Conservation (phyloP, 2,113 vertebrate species). For the Mobula birostris region DNA sequence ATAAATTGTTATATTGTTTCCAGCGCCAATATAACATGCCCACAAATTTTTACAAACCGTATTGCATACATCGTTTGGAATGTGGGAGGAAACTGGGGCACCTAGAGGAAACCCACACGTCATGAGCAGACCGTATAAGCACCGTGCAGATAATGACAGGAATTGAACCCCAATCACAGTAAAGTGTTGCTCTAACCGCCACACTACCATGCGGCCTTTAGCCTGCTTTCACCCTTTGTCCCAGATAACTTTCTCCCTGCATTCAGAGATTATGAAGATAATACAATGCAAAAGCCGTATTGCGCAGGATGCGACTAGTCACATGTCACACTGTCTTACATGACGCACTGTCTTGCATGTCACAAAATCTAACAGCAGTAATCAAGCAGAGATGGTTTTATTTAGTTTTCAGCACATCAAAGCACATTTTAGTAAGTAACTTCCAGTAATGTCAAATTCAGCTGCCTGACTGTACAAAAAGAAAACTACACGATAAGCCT, state of each 20-base stretch:
- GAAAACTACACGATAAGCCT: neutral
- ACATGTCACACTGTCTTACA: neutral
- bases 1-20: too few relatives aligned
- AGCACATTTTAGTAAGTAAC: conserved; percentile 1
- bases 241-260: neutral
- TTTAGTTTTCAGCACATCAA: neutral
- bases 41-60: too few relatives aligned
- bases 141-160: too few relatives aligned
- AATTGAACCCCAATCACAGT: too few relatives aligned
- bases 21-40: too few relatives aligned
- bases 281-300: neutral
- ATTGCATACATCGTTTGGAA: too few relatives aligned
- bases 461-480: neutral
- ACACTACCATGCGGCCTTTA: too few relatives aligned
- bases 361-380: neutral
- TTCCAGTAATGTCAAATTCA: conserved; percentile 22
- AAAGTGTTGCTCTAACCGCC: too few relatives aligned
- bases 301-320: neutral
- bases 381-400: neutral
- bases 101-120: too few relatives aligned
- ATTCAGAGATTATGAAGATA: conserved; percentile 2
- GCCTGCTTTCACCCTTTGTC: neutral
- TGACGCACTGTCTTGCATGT: neutral
- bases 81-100: too few relatives aligned
- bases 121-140: too few relatives aligned